A percentile compares a stretch with the other conserved stretches of the same genome.
Evolutionary conservation across 2,888 invertebrate species (phyloP).

Genomic region (Malthinus seriepunctatus): DNA sequence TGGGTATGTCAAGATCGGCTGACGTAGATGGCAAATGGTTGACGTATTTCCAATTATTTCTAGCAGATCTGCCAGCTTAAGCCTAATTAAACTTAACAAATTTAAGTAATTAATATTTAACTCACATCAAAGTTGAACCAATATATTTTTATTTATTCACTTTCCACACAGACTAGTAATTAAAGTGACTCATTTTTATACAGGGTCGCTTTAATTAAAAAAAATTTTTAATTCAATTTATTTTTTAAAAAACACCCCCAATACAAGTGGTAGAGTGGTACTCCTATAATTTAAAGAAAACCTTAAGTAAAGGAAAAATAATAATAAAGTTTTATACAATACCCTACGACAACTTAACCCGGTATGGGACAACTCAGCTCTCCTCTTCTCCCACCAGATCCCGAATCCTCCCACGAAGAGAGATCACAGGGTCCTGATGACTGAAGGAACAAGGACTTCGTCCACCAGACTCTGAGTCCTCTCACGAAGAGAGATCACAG

Average conservation of each 20-base stretch:
- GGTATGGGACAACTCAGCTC: no score
- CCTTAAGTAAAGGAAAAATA: no score
- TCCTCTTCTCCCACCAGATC: no score
- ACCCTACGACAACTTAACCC: no score
- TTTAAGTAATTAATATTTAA: slow-evolving; percentile 33
- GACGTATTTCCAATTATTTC: slow-evolving; percentile 34
- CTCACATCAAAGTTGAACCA: slow-evolving; percentile 1
- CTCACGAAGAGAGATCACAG: no score
- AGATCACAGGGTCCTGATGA: no score
- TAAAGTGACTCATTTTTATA: background rate
- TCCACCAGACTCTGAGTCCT: no score
- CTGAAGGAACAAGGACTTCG: no score
- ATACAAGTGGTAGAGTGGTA: no score
- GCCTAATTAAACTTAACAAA: slow-evolving; percentile 34
- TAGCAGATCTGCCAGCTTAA: slow-evolving; percentile 28
- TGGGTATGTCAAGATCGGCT: slow-evolving; percentile 24
- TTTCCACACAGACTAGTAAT: background rate
- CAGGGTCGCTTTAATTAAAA: background rate
- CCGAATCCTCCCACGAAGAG: no score
- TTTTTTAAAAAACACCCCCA: background rate
- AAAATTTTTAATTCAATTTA: background rate
- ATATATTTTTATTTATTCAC: background rate
- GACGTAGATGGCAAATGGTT: slow-evolving; percentile 32
- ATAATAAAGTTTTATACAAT: no score
- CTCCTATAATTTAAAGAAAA: no score